Conservation (phyloP, 1,140 invertebrate species). For the Ceratitis capitata region DNA sequence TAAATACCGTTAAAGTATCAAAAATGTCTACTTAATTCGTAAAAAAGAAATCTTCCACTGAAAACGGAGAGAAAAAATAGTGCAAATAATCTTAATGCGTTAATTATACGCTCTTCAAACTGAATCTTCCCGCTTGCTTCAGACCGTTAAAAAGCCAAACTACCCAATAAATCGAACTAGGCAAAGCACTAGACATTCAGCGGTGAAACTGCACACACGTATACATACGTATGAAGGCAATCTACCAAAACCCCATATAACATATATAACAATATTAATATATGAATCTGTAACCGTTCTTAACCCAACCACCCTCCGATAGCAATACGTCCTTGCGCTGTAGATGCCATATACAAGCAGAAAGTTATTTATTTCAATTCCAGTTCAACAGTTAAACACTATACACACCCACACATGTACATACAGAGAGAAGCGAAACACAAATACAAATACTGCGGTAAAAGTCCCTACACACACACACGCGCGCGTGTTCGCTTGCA, state of each 20-base stretch:
- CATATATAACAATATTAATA: neutral
- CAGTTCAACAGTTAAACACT: constrained; percentile 2
- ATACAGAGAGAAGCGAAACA: neutral
- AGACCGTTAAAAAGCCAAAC: no score
- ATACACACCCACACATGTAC: neutral
- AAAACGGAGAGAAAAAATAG: no score
- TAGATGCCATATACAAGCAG: neutral
- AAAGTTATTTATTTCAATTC: constrained; percentile 24
- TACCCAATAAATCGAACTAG: neutral
- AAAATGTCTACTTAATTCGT: no score
- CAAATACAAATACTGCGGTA: neutral
- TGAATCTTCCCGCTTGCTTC: no score
- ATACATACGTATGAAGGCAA: neutral
- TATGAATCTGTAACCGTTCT: neutral
- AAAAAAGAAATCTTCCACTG: no score
- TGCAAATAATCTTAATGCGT: neutral
- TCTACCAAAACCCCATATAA: neutral
- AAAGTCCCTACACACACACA: neutral
- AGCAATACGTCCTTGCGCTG: neutral
- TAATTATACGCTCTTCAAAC: neutral
- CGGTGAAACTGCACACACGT: neutral
- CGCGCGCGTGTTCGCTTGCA: neutral
- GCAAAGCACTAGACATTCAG: neutral
- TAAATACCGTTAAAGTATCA: no score
- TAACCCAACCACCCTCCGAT: neutral